A percentile compares a stretch with the other conserved stretches of the same genome.
phyloP scores from a whole-genome alignment of 2,797 vertebrate species.

The Peromyscus nudipes region DNA sequence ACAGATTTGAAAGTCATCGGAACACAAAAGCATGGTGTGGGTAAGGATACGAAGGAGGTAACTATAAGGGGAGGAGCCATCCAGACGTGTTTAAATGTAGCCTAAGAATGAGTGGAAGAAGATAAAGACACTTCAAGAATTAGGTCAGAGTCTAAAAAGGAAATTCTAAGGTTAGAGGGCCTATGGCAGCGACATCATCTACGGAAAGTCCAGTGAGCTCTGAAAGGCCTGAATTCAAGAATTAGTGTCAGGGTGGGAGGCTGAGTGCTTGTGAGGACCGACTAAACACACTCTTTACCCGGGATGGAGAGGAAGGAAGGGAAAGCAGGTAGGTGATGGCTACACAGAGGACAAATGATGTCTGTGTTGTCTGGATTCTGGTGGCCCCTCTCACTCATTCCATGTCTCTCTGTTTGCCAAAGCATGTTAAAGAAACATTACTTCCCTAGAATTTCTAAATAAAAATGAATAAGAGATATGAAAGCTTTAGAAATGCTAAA shows the following conservation, averaged over 20 bases:
- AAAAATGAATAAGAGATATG: slow-evolving; percentile 40
- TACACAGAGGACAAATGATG: neutral
- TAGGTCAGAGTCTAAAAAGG: neutral
- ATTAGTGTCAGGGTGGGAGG: neutral
- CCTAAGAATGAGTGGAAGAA: neutral
- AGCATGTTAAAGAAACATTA: slow-evolving; percentile 39
- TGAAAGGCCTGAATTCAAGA: slow-evolving; percentile 2
- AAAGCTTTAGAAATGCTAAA: slow-evolving; percentile 42
- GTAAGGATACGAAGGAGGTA: neutral
- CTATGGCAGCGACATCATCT: neutral
- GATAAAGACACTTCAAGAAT: slow-evolving; percentile 20
- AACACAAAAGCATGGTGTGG: neutral
- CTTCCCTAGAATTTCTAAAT: neutral
- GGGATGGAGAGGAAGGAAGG: neutral
- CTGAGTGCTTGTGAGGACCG: neutral
- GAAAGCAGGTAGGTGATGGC: neutral
- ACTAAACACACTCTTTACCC: neutral
- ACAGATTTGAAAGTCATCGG: slow-evolving; percentile 50
- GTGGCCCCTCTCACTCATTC: neutral
- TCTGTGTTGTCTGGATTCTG: neutral
- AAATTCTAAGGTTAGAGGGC: neutral
- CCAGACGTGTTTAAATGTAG: neutral
- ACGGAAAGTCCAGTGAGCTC: slow-evolving; percentile 10
- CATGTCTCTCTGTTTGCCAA: neutral
- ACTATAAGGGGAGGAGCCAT: neutral